Evolutionary conservation across 2,113 vertebrate genomes (phyloP), one percentile per base, ranked within the genome.

Genomic region (Conger conger): DNA sequence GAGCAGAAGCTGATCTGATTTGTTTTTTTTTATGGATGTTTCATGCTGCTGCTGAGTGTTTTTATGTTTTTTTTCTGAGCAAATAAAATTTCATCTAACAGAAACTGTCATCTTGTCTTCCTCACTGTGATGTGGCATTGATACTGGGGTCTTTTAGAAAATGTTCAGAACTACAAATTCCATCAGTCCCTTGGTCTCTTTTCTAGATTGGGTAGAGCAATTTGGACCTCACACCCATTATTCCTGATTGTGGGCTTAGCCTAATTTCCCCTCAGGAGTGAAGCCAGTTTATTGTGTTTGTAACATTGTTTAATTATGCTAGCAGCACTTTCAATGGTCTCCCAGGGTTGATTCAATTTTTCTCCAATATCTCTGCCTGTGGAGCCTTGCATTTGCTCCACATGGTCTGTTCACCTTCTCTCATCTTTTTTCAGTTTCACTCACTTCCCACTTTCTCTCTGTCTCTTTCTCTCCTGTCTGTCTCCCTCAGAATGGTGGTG

Each of bases 401-500:
- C 18, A 23, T 63, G 23, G 23, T 63, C 23, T 63, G 57, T 23
- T 63, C 20, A 23, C 18, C 57, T 63, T 63, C 23, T 63, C 11
- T 57, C 57, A 63, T 63, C 57, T 63, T 63, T 63, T 63, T 63
- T 63, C 57, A 63, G 57, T 63, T 57, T 63, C 57, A 63, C 57
- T 63, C 57, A 63, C 57, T 63, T 63, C 57, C 57, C 57, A 1
- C 57, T 76, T 76, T 36, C 73, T 73, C 63, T 33, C 35, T 33
- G 30, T 76, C 73, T 76, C 33, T 35, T 13, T 76, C 16, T 76
- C 73, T n/a, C 73, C 13, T 76, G 30, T 76, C 73, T 35, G 30
- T 76, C 13, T 76, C 73, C 35, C 73, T 36, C 73, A 76, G 73
- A 76, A 36, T 76, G 73, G 73, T 36, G 73, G 73, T 76, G 73